phyloP scores from a whole-genome alignment of 2,888 invertebrate species.

The Thyatira batis region DNA sequence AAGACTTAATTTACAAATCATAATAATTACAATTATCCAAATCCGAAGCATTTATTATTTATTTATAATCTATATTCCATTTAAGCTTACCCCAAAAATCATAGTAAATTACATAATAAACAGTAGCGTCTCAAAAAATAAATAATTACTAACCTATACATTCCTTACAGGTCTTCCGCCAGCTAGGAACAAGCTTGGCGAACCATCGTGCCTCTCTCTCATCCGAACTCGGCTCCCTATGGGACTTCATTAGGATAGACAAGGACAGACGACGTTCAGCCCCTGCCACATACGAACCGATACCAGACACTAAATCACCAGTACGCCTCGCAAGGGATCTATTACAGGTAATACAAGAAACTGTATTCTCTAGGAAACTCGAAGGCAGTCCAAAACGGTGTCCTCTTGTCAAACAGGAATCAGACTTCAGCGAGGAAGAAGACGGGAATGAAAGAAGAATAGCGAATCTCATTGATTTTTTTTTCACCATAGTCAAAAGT shows the following conservation, averaged over 20 bases:
- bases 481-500: conserved; percentile 77
- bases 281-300: conserved; percentile 56
- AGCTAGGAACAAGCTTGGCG: conserved; percentile 68
- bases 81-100: no score
- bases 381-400: conserved; percentile 65
- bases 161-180: conserved; percentile 65
- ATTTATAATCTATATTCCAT: no score
- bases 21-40: no score
- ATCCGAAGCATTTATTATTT: no score
- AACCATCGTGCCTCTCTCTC: conserved; percentile 73
- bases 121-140: no score
- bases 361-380: conserved; percentile 60
- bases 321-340: conserved; percentile 69
- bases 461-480: conserved; percentile 76
- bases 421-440: conserved; percentile 67
- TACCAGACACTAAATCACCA: conserved; percentile 61
- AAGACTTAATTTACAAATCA: no score
- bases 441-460: conserved; percentile 69
- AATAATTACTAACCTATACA: not conserved
- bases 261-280: conserved; percentile 63
- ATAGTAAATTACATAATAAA: no score
- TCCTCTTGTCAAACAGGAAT: conserved; percentile 73
- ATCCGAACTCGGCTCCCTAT: conserved; percentile 70
- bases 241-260: conserved; percentile 72
- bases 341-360: conserved; percentile 74